Percentiles rank a stretch among this genome's conserved stretches.
Evolutionary conservation across 2,797 vertebrate species (phyloP).

Genomic region (Cheirogaleus major): DNA sequence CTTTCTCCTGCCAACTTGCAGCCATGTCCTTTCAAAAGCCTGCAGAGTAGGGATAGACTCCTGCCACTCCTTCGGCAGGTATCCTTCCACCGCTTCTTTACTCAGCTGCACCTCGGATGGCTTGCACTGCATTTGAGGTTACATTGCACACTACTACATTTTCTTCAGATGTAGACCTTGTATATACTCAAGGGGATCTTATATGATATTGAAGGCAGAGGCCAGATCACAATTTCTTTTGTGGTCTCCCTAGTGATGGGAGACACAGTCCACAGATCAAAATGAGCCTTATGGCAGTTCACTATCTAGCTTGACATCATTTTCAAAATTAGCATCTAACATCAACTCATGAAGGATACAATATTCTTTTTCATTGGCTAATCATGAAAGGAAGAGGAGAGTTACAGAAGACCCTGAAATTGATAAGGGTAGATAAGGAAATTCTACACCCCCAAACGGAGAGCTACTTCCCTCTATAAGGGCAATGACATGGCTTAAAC

Average conservation of each 20-base stretch:
- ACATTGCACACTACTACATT: not conserved
- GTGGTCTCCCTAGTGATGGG: not conserved
- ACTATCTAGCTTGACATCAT: not conserved
- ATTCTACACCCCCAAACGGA: not conserved
- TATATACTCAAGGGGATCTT: not conserved
- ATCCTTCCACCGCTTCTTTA: not conserved
- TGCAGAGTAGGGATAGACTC: not conserved
- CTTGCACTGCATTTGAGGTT: not conserved
- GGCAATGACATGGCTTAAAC: not conserved
- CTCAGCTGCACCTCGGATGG: not conserved
- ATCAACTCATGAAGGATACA: not conserved
- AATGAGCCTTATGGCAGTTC: not conserved
- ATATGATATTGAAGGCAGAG: not conserved
- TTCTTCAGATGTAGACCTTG: not conserved
- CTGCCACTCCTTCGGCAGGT: too few species aligned
- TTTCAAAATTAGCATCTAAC: constrained; percentile 19
- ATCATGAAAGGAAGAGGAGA: not conserved
- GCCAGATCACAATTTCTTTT: not conserved
- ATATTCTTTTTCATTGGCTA: not conserved
- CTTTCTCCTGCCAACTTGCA: not conserved
- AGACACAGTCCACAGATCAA: not conserved
- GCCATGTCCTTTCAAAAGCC: not conserved
- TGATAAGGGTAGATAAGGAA: not conserved
- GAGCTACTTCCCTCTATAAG: not conserved
- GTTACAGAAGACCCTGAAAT: not conserved